Conservation (phyloP, 2,797 vertebrate genomes). For the Sebastes goodei region DNA sequence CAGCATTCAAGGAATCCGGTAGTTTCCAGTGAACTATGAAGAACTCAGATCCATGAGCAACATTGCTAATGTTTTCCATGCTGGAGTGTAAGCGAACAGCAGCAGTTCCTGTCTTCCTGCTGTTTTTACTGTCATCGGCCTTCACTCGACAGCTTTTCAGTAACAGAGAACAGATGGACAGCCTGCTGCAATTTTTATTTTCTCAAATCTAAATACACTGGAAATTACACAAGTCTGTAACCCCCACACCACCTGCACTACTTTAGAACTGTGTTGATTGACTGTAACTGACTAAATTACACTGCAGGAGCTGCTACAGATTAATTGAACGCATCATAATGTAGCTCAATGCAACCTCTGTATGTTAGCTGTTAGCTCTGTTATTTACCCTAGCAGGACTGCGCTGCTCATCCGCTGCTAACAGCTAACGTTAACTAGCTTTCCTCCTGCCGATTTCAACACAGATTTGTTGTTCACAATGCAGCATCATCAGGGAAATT, state of each 20-base stretch:
- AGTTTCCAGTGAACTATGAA: background rate
- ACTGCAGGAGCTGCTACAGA: no score
- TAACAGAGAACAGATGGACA: constrained; percentile 62
- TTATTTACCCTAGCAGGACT: no score
- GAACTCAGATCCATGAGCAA: background rate
- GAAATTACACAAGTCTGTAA: background rate
- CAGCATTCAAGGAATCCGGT: background rate
- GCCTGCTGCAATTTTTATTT: background rate
- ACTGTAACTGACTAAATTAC: no score
- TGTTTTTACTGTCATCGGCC: constrained; percentile 26
- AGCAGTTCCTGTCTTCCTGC: constrained; percentile 43
- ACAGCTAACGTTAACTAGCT: no score
- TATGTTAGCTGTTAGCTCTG: no score
- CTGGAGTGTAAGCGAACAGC: background rate
- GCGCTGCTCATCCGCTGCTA: no score
- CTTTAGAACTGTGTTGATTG: no score
- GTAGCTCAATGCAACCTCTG: no score
- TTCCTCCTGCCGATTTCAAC: no score
- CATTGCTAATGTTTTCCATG: constrained; percentile 16
- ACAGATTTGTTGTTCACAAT: no score
- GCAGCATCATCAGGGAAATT: no score
- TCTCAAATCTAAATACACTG: background rate
- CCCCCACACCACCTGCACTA: background rate
- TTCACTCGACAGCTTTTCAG: constrained; percentile 5
- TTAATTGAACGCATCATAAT: no score